Evolutionary conservation across 2,113 vertebrate genomes (phyloP), one percentile per base, ranked within the genome.

Genomic region (human): DNA sequence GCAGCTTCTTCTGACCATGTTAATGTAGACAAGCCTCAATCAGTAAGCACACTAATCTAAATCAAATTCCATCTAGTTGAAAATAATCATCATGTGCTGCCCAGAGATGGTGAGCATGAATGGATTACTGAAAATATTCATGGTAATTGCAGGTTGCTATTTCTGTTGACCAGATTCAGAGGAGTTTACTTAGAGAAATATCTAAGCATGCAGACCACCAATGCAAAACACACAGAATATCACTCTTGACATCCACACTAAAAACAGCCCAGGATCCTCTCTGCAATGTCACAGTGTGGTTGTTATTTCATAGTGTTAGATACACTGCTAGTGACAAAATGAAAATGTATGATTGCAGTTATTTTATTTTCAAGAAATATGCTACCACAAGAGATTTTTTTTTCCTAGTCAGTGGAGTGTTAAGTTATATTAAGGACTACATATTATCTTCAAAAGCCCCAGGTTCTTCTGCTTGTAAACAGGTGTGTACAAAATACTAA

Each of bases 141-240:
- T 64, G 96, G 96, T 98, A 97, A 98, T 97, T 97, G 92, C 95
- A 93, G 75, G 92, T 95, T 97, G 94, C 97, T 97, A 98, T 98
- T 98, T 98, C 93, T 85, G 88, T 75, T 94, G 90, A 93, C 95
- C 92, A 93, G 76, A 96, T 82, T 81, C 57, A 84, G 82, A 92
- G 73, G 76, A 78, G 94, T 87, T 97, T 90, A 96, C 97, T 89
- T 80, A 83, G 94, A 20, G 6, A 96, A 79, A 88, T 78, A 78
- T 86, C 89, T 85, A 88, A 89, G 96, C 91, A 45, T 14, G 52
- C 38, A 89, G 89, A 89, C 79, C 93, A 94, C 95, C 96, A 52
- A 30, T 40, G 95, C 76, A 89, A 90, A 93, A 96, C 88, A 89
- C 23, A 48, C 45, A 82, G 78, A 90, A 85, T 55, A 84, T 73